These are phyloP conservation scores for Blastomussa wellsi DNA, from an alignment of 92 coral and sea anemone species.

Conservation along the genomic window DNA sequence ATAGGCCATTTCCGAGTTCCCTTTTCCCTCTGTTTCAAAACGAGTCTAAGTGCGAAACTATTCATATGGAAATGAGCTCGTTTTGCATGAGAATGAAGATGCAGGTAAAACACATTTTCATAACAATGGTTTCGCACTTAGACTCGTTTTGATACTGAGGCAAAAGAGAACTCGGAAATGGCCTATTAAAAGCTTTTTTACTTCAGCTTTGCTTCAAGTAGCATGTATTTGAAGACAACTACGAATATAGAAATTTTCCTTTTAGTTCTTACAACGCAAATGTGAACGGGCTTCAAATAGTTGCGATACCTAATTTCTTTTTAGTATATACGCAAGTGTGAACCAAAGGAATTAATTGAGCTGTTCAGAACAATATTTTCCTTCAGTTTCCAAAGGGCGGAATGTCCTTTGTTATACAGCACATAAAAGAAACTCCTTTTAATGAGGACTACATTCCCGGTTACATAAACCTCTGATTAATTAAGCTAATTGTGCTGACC, in stretches of 20 bases:
- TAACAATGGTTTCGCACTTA: no score
- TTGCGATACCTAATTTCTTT: not conserved
- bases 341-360: not conserved
- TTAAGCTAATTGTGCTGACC: constrained; percentile 4
- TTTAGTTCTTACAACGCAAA: not conserved
- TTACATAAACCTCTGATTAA: not conserved
- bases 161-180: no score
- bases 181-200: no score
- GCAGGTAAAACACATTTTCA: no score
- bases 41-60: no score
- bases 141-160: no score
- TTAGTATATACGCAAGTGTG: not conserved
- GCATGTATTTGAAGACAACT: not conserved
- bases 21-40: no score
- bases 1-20: no score
- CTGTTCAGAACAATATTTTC: not conserved
- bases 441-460: not conserved
- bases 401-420: not conserved
- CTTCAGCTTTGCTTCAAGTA: no score
- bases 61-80: no score
- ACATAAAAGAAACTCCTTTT: not conserved
- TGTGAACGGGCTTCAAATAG: not conserved
- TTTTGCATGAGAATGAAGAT: no score
- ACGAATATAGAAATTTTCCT: not conserved
- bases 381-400: not conserved